These are phyloP conservation scores for Cichladusa arquata DNA, from an alignment of 2,113 vertebrate genomes.

Conservation along the genomic window DNA sequence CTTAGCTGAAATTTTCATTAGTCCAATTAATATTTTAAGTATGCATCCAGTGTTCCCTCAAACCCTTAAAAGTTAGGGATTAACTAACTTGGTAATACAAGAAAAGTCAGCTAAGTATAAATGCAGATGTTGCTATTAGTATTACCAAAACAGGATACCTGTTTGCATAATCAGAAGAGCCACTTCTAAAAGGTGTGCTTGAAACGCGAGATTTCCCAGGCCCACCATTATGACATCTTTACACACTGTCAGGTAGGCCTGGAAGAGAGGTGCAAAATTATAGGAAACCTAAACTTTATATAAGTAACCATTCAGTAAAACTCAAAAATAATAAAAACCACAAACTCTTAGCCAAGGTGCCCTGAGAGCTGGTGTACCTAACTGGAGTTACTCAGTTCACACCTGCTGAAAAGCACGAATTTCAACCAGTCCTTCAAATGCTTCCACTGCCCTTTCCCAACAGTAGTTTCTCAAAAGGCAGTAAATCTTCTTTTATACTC, in stretches of 20 bases:
- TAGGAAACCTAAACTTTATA: not conserved
- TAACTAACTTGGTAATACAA: not conserved
- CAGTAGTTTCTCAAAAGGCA: not conserved
- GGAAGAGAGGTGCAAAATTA: not conserved
- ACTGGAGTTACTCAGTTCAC: not conserved
- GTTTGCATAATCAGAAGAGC: conserved; percentile 76
- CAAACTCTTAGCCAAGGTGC: not conserved
- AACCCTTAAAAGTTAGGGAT: not conserved
- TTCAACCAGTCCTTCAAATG: not conserved
- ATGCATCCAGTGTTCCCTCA: not conserved
- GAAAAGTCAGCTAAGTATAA: not conserved
- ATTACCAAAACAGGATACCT: conserved; percentile 63
- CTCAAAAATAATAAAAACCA: not conserved
- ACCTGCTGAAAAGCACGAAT: not conserved
- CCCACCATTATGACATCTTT: conserved; percentile 85
- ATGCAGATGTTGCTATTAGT: not conserved
- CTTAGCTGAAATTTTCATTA: not conserved
- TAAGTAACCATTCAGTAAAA: not conserved
- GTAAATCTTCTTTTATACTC: not conserved
- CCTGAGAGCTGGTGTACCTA: not conserved
- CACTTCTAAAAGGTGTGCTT: conserved; percentile 76
- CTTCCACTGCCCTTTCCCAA: not conserved
- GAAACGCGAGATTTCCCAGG: conserved; percentile 79
- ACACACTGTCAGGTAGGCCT: conserved; percentile 83
- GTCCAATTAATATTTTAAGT: not conserved